Conservation (phyloP, 1,140 invertebrate species). For the Heliconius nattereri region DNA sequence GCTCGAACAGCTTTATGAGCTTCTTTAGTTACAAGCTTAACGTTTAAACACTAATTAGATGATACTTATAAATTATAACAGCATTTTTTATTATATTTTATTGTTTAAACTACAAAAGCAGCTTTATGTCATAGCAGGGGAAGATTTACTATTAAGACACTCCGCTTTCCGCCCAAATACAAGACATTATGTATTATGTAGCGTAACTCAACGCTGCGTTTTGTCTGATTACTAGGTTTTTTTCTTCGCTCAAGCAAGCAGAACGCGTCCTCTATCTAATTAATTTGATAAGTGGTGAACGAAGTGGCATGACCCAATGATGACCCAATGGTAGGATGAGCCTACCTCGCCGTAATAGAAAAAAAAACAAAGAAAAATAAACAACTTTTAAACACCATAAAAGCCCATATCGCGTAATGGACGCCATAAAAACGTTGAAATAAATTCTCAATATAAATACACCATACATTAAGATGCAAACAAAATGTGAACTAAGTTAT, state of each 20-base stretch:
- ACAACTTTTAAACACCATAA: slow-evolving; percentile 9
- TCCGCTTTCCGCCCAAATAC: too few relatives aligned
- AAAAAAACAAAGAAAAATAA: background rate
- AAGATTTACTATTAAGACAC: too few relatives aligned
- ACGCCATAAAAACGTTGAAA: slow-evolving; percentile 19
- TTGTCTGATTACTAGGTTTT: too few relatives aligned
- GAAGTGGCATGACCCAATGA: too few relatives aligned
- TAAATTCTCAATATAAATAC: slow-evolving; percentile 33
- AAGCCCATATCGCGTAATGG: slow-evolving; percentile 29
- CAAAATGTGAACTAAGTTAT: slow-evolving; percentile 34
- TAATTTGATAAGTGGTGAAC: too few relatives aligned
- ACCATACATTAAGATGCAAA: slow-evolving; percentile 35
- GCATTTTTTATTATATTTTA: background rate
- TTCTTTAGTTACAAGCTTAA: slow-evolving; percentile 7
- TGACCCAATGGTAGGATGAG: too few relatives aligned
- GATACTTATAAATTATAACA: background rate
- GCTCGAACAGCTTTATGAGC: slow-evolving; percentile 2
- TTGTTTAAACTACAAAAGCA: background rate
- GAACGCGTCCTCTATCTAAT: too few relatives aligned
- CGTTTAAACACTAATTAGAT: background rate
- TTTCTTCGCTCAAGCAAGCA: too few relatives aligned
- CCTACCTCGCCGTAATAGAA: too few relatives aligned
- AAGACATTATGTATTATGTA: too few relatives aligned
- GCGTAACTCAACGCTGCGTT: too few relatives aligned
- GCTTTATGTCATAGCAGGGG: too few relatives aligned